Evolutionary conservation across 2,797 vertebrate species (phyloP), one percentile per base, ranked within the genome.

Genomic region (Mionectes olivaceus): DNA sequence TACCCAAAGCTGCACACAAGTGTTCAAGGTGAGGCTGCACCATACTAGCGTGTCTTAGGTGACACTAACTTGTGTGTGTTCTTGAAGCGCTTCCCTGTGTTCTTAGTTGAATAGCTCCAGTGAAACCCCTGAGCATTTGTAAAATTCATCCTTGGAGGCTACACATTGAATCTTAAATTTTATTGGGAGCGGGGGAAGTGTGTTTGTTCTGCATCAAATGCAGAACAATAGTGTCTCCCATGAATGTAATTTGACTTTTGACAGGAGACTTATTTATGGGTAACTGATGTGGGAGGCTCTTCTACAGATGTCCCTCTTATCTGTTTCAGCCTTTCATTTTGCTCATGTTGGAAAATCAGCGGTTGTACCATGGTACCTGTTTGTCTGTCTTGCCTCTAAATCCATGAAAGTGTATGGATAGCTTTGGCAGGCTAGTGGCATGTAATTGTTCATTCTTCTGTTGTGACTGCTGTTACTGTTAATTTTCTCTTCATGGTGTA

Each of bases 151-250:
- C 27, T 59, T 56, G 7, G 60, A 64, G 65, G 17, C 41, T 78
- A 0, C 76, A 53, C 10, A 3, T 93, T 86, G 30, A 17, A 15
- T 7, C 14, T 75, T 39, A 44, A 0, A 3, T 75, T 57, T 67
- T 49, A 4, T 21, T 28, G 4, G 3, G 24, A 6, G 7, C 27
- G 24, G 33, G 35, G 1, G 4, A 19, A 11, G 7, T 33, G 27
- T 35, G 12, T 67, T 65, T 67, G 7, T 27, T 84, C 52, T 33
- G 9, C 23, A 50, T 27, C 33, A 37, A 59, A 18, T 28, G 44
- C 28, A 73, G 55, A 77, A 41, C 57, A 68, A n/a, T 39, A 52
- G 35, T 13, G 47, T 61, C 30, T 93, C 52, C 55, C 4, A 2
- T 85, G 39, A 59, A 50, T 2, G 16, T 76, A 50, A 59, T 33